These are phyloP conservation scores for Drosophila subsilvestris DNA, from an alignment of 2,888 invertebrate species.

Conservation along the genomic window DNA sequence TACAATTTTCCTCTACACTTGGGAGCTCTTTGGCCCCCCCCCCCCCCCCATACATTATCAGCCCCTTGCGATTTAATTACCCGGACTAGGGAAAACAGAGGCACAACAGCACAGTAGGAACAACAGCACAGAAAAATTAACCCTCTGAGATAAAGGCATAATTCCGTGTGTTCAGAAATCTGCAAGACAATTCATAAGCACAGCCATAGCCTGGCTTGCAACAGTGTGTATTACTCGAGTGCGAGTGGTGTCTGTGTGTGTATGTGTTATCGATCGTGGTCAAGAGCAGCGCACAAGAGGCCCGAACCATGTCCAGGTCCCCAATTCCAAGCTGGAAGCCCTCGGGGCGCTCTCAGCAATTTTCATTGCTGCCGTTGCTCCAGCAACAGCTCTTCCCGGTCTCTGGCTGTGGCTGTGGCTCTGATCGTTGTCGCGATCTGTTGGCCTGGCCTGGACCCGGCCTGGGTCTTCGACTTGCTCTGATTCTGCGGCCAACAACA, in stretches of 20 bases:
- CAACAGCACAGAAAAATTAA: slow-evolving; percentile 50
- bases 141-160: slow-evolving; percentile 72
- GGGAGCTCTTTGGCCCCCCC: slow-evolving; percentile 12
- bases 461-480: slow-evolving; percentile 55
- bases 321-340: slow-evolving; percentile 69
- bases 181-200: slow-evolving; percentile 71
- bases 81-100: slow-evolving; percentile 54
- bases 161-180: slow-evolving; percentile 57
- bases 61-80: slow-evolving; percentile 76
- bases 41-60: slow-evolving; percentile 56
- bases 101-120: slow-evolving; percentile 25
- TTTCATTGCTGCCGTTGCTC: slow-evolving; percentile 69
- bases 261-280: slow-evolving; percentile 75
- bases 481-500: slow-evolving; percentile 68
- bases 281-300: slow-evolving; percentile 64
- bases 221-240: slow-evolving; percentile 1
- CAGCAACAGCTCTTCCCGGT: slow-evolving; percentile 38
- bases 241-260: slow-evolving; percentile 23
- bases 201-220: slow-evolving; percentile 30
- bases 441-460: slow-evolving; percentile 42
- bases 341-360: slow-evolving; percentile 83
- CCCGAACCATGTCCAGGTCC: slow-evolving; percentile 59
- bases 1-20: slow-evolving; percentile 43
- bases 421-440: slow-evolving; percentile 75
- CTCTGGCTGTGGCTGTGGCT: slow-evolving; percentile 33